Percentiles rank a stretch among this genome's conserved stretches.
Conservation (phyloP, 2,113 vertebrate genomes). For the Morone saxatilis region DNA sequence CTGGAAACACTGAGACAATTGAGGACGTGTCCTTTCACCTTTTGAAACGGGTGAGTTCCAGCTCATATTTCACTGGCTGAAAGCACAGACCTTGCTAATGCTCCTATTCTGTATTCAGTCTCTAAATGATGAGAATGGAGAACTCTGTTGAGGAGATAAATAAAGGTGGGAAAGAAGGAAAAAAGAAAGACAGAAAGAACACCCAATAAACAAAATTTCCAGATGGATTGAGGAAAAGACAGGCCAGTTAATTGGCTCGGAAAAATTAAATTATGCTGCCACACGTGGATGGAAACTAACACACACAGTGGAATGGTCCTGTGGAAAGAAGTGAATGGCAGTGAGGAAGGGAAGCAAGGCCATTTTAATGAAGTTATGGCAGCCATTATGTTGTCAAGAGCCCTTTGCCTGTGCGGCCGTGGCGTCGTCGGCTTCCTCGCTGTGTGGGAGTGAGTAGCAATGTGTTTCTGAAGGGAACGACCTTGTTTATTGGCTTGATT, state of each 20-base stretch:
- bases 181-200: not conserved
- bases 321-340: constrained; percentile 42
- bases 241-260: not conserved
- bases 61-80: constrained; percentile 13
- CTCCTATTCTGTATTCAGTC: not conserved
- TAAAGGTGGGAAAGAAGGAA: not conserved
- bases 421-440: constrained; percentile 40
- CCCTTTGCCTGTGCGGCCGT: constrained; percentile 30
- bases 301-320: not conserved
- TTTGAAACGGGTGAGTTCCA: not conserved
- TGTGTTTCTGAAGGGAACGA: constrained; percentile 54
- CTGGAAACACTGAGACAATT: not conserved
- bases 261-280: constrained; percentile 16
- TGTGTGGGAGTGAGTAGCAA: constrained; percentile 53
- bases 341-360: constrained; percentile 41
- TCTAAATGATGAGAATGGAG: not conserved
- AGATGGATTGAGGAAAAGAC: constrained; percentile 5
- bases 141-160: not conserved
- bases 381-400: constrained; percentile 70
- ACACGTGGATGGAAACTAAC: constrained; percentile 33
- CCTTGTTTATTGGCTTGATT: constrained; percentile 73
- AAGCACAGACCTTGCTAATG: not conserved
- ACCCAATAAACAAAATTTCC: not conserved
- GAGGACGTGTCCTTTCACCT: constrained; percentile 9
- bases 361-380: constrained; percentile 76